A percentile compares a stretch with the other conserved stretches of the same genome.
Evolutionary conservation across 1,140 invertebrate genomes (phyloP).

Genomic region (Drosophila cardini): DNA sequence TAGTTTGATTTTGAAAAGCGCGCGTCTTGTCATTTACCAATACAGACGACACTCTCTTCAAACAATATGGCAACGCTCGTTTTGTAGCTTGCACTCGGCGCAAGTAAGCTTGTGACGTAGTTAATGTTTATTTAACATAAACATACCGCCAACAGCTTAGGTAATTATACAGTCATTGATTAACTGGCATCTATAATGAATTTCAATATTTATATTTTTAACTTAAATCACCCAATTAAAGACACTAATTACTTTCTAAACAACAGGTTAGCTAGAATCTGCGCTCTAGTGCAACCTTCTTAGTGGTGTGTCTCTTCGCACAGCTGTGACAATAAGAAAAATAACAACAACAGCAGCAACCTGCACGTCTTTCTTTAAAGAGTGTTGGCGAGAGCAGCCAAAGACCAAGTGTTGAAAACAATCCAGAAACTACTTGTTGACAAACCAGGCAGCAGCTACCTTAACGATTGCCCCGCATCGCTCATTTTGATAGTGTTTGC

Average conservation of each 20-base stretch:
- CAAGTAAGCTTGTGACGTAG: constrained; percentile 10
- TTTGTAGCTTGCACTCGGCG: background rate
- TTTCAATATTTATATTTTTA: no score
- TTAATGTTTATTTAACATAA: background rate
- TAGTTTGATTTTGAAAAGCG: background rate
- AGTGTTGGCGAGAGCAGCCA: constrained; percentile 12
- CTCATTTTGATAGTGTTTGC: constrained; percentile 14
- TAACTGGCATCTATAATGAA: no score
- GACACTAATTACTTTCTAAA: background rate
- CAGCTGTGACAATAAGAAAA: constrained; percentile 38
- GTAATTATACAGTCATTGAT: no score
- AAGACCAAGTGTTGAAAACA: constrained; percentile 28
- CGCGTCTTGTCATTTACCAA: background rate
- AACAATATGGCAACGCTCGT: constrained; percentile 12
- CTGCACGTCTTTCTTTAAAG: constrained; percentile 32
- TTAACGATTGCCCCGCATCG: background rate
- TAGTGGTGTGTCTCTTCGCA: background rate
- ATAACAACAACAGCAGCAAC: constrained; percentile 41
- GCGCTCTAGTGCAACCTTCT: constrained; percentile 18
- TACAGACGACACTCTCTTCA: background rate
- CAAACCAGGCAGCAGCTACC: constrained; percentile 27
- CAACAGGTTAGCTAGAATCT: background rate
- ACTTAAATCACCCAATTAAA: no score
- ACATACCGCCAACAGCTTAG: no score
- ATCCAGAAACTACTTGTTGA: constrained; percentile 56